Evolutionary conservation across 23 tunicate genomes (phyloP).

Genomic region (Halocynthia roretzi): DNA sequence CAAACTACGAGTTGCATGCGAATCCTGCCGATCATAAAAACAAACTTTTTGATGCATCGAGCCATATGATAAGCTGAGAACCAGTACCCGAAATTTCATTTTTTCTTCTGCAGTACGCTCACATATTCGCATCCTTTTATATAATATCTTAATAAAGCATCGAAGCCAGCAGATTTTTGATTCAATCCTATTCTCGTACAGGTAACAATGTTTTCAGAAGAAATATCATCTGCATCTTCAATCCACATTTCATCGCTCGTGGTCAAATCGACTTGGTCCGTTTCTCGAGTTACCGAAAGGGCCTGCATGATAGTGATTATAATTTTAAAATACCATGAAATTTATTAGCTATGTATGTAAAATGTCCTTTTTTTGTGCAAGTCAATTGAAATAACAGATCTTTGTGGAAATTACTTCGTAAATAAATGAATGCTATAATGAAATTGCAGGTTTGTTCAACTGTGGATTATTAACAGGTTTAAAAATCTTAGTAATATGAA

Average conservation of each 20-base stretch:
- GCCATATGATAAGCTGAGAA: slow-evolving; percentile 77
- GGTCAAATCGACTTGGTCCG: slow-evolving; percentile 32
- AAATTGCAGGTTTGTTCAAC: too few relatives aligned
- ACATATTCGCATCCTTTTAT: slow-evolving; percentile 23
- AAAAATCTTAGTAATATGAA: too few relatives aligned
- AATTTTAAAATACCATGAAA: not conserved
- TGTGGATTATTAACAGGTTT: too few relatives aligned
- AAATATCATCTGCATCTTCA: slow-evolving; percentile 12
- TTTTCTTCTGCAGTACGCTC: slow-evolving; percentile 32
- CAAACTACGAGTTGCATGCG: slow-evolving; percentile 86
- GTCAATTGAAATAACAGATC: too few relatives aligned
- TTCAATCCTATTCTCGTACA: slow-evolving; percentile 38
- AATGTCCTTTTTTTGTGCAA: too few relatives aligned
- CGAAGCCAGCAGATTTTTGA: slow-evolving; percentile 22
- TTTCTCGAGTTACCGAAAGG: slow-evolving; percentile 2
- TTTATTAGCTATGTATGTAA: not conserved
- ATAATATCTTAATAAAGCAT: slow-evolving; percentile 37
- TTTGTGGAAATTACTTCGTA: too few relatives aligned
- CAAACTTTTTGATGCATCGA: slow-evolving; percentile 55
- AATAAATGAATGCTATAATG: too few relatives aligned
- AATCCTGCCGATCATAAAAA: slow-evolving; percentile 99
- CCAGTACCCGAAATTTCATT: not conserved
- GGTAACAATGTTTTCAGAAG: slow-evolving; percentile 22
- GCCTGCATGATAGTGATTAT: slow-evolving; percentile 21
- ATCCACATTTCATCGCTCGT: slow-evolving; percentile 34